Base-by-base conservation (phyloP, 2,797 vertebrate genomes). In the Dendrocincla fuliginosa region DNA sequence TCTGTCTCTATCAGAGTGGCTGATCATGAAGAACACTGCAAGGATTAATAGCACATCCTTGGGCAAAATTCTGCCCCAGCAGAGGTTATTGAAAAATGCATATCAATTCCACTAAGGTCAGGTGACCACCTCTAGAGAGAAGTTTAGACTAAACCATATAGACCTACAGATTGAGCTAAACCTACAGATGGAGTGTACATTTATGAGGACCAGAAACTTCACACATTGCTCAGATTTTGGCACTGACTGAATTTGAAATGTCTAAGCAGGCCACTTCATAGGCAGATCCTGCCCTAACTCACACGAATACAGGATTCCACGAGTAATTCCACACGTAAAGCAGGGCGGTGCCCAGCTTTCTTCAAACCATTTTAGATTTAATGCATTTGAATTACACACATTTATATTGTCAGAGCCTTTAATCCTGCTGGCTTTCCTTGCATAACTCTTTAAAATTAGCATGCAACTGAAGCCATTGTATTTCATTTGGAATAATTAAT, bases 391-490 rank as follows among this genome's bases (percentile, higher is more conserved):
- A 68, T 88, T 32, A 56, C 8, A 77, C 7, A 60, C 2, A 3
- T 39, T 59, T 63, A 39, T 44, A 64, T 3, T 46, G 68, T 23
- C 59, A 50, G 71, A 80, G 46, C 22, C 60, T 89, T 74, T 79
- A 60, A 89, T 57, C 91, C 50, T 71, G 52, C 13, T 61, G 64
- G 41, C 47, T 37, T 73, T 84, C 27, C 49, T 80, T 76, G 42
- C 50, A 65, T 39, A 87, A 61, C 33, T 50, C 71, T 42, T 87
- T 35, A 61, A 94, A 93, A 81, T 47, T 84, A 80, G 89, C 77
- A 94, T 11, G 24, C 18, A 64, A 68, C 33, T 11, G 33, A 95
- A 76, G 47, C 44, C 68, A 75, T 7, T 85, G 68, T 60, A 61
- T 79, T 89, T 30, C 25, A 61, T 9, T 56, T 55, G 73, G 50